Base-by-base conservation (phyloP, 2,113 vertebrate species). In the Terrapene triunguis region DNA sequence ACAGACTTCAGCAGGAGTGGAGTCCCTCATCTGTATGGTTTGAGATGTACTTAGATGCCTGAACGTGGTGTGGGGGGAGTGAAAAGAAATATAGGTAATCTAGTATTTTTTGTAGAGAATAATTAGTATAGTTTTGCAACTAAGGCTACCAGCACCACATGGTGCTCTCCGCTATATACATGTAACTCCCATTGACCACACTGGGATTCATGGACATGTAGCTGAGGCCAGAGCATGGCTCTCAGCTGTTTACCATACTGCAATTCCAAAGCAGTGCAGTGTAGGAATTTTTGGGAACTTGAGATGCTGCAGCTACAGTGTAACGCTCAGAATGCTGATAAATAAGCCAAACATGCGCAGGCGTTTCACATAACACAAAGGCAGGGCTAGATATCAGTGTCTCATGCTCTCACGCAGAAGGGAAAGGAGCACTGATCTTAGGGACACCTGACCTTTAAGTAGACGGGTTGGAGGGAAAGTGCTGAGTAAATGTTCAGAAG, bases 161-260 rank as follows among this genome's bases (percentile, higher is more conserved):
- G 65, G 25, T 87, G 42, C 13, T 85, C 74, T 83, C 16, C 1
- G 24, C 74, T 47, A 13, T 47, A 25, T 47, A 12, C 25, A 47
- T 2, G 8, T 8, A 38, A 38, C 35, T 74, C 69, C 69, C 21
- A 42, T 24, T 74, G 69, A 11, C n/a, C 10, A 22, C n/a, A 42
- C 38, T 16, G 42, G 74, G 74, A 78, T 78, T 44, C 22, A 42
- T 47, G 42, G 74, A 27, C 6, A 16, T 13, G 12, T 38, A 38
- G 22, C 42, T 78, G 42, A 78, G 74, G 74, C 38, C 38, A 74
- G 92, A 29, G 12, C 12, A 53, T 69, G 78, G 16, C 55, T 59
- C 2, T 21, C 10, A 10, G 2, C 74, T 1, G 3, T 5, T 59
- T 3, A 0, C 3, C 27, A n/a, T 22, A 29, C 25, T 74, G 2